These are phyloP conservation scores for Diglossa cyanea DNA, from an alignment of 2,797 vertebrate species.

Conservation along the genomic window DNA sequence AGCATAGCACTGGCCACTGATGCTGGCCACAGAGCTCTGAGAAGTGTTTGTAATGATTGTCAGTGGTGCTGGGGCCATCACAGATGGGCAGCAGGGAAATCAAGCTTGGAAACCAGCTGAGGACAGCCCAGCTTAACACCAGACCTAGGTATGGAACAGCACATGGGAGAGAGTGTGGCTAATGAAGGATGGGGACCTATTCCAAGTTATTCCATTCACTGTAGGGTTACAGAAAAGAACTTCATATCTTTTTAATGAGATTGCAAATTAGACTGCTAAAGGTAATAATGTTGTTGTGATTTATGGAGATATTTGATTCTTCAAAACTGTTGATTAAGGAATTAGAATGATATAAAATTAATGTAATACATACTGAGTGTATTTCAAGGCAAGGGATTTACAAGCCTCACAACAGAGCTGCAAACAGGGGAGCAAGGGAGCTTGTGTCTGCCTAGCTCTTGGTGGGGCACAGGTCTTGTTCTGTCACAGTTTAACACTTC, in stretches of 20 bases:
- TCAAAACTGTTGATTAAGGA: constrained; percentile 50
- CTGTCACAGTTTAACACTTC: not conserved
- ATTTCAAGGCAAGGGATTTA: not conserved
- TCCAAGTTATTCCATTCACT: not conserved
- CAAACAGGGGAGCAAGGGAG: not conserved
- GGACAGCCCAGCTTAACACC: not conserved
- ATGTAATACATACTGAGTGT: not conserved
- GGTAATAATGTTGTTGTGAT: constrained; percentile 34
- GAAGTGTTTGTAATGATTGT: accelerated
- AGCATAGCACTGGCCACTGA: not conserved
- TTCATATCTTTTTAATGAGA: constrained; percentile 39
- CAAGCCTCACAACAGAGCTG: not conserved
- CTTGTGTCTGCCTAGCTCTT: not conserved
- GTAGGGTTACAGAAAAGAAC: not conserved
- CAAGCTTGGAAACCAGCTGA: not conserved
- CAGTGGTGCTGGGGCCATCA: not conserved
- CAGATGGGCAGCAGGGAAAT: not conserved
- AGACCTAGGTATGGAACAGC: not conserved
- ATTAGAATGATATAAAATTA: constrained; percentile 21
- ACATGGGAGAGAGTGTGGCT: not conserved
- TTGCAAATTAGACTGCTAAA: constrained; percentile 35
- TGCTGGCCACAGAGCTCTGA: not conserved
- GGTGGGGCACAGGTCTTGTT: not conserved
- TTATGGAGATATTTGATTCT: constrained; percentile 14
- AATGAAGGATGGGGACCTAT: not conserved